phyloP scores from a whole-genome alignment of 2,888 invertebrate genomes.

The Caenorhabditis sp. region DNA sequence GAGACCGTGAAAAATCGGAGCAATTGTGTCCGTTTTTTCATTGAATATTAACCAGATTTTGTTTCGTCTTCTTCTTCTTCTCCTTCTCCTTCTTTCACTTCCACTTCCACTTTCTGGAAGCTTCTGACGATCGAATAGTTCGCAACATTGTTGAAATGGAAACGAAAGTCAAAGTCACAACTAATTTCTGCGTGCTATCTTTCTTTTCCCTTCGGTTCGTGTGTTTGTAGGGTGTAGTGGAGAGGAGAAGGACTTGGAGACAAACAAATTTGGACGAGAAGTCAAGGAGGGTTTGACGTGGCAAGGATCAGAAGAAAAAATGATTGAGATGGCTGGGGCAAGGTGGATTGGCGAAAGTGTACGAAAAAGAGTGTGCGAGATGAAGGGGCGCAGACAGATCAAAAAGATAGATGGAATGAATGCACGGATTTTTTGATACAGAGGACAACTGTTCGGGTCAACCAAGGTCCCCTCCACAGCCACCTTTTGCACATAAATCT shows the following conservation, averaged over 20 bases:
- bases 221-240: neutral
- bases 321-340: neutral
- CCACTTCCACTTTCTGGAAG: too few relatives aligned
- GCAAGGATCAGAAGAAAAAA: neutral
- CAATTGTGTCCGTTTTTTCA: neutral
- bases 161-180: neutral
- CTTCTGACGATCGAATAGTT: neutral
- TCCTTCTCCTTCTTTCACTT: neutral
- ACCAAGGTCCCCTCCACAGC: neutral
- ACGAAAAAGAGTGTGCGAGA: too few relatives aligned
- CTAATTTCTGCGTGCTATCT: conserved; percentile 4
- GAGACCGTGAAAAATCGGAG: neutral
- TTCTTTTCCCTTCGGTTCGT: neutral
- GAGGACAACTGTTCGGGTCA: conserved; percentile 50
- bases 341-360: neutral
- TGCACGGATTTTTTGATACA: conserved; percentile 22
- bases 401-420: conserved; percentile 11
- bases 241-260: neutral
- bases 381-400: conserved; percentile 11
- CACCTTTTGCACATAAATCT: conserved; percentile 48
- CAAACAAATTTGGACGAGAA: neutral
- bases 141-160: too few relatives aligned
- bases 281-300: neutral
- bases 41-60: conserved; percentile 22
- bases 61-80: neutral